Base-by-base conservation (phyloP, 1,140 invertebrate species). In the Acromyrmex heyeri region DNA sequence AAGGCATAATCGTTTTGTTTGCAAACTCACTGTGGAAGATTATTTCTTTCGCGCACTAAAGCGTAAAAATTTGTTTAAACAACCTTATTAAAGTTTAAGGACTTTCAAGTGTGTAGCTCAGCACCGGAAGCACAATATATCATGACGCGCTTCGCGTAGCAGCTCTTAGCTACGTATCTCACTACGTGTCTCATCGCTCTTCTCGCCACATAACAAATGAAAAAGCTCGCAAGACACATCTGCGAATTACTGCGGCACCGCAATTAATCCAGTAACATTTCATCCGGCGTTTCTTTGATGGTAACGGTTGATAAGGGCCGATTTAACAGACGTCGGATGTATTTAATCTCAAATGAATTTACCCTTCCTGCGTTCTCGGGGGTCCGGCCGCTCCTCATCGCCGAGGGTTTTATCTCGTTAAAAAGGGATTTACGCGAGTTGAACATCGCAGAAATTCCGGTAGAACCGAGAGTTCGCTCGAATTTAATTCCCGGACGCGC, bases 401-500 rank as follows among this genome's bases (percentile, higher is more conserved):
- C 59, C 62, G 62, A 70, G 62, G 75, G 73, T 86, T 89, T 89
- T 88, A 88, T 89, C 88, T 89, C 88, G 85, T 90, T 90, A 90
- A 89, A 90, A 89, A 82, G 77, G 88, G 88, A 90, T 89, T 87
- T 89, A 77, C 62, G 53, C 70, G 70, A 86, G 73, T 86, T 73
- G 85, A 90, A 82, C 78, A 89, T 90, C 88, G 69, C n/a, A 78
- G 77, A 70, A 86, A 86, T 86, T 86, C 87, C 73, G 55, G 67
- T 53, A 62, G 72, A 88, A 59, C 87, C 50, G 85, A 82, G 85
- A 89, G 76, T 90, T 89, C 75, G 85, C 85, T 65, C 85, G 85
- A 89, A 89, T 90, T 90, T 89, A 82, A 90, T 90, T 90, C 87
- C 72, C 55, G 50, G 87, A 78, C 85, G 70, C 72, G 67, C 59